Evolutionary conservation across 1,140 invertebrate genomes (phyloP).

Genomic region (Zaprionus davidi): DNA sequence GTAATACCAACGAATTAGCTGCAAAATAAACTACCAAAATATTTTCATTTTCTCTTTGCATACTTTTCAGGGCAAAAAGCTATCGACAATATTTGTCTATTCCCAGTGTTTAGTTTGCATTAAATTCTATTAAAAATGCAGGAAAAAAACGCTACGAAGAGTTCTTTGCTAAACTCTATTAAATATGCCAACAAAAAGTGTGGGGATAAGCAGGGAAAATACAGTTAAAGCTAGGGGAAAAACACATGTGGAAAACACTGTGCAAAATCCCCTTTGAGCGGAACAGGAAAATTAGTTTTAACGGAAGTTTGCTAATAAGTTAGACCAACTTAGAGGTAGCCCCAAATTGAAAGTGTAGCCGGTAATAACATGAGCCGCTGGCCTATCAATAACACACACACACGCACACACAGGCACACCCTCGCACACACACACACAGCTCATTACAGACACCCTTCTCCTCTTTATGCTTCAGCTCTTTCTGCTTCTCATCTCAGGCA

Average conservation of each 20-base stretch:
- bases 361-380: constrained; percentile 43
- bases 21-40: constrained; percentile 2
- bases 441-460: neutral
- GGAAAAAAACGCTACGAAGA: neutral
- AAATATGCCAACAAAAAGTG: too few species aligned
- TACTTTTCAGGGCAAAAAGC: neutral
- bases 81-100: neutral
- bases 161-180: neutral
- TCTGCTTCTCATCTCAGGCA: neutral
- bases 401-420: neutral
- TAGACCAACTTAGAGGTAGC: constrained; percentile 17
- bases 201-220: neutral
- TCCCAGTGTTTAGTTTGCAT: neutral
- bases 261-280: neutral
- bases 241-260: too few species aligned
- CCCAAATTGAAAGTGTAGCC: constrained; percentile 45
- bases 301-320: constrained; percentile 36
- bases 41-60: neutral
- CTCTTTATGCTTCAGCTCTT: neutral
- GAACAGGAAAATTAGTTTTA: constrained; percentile 26
- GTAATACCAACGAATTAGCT: constrained; percentile 25
- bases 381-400: constrained; percentile 23
- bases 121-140: neutral
- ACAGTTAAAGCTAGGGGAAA: neutral
- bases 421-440: neutral